Percentiles rank a stretch among this genome's conserved stretches.
phyloP scores from a whole-genome alignment of 2,888 invertebrate species.

The Rhagophthalmus giganteus region DNA sequence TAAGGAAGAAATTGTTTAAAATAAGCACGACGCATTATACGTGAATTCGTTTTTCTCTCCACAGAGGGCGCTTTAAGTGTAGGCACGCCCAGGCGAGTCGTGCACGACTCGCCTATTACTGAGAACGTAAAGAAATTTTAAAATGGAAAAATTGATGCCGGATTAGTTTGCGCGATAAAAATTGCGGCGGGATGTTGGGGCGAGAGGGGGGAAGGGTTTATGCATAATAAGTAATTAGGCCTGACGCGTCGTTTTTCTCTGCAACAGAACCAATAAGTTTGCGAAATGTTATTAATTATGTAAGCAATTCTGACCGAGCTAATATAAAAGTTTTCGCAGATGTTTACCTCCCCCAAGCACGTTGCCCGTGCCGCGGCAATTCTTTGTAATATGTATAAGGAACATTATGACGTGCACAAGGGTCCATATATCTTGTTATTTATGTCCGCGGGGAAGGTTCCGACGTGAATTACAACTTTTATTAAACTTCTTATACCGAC shows the following conservation, averaged over 20 bases:
- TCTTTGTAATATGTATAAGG: conserved; percentile 21
- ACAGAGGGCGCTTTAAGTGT: too few species aligned
- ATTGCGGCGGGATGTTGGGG: too few species aligned
- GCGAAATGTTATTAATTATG: neutral
- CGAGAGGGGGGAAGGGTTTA: too few species aligned
- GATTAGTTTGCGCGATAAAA: too few species aligned
- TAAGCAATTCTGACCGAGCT: neutral
- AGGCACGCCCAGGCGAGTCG: too few species aligned
- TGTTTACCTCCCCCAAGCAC: neutral
- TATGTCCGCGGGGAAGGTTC: conserved; percentile 26
- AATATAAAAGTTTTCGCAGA: neutral
- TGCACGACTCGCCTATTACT: too few species aligned
- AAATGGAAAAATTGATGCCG: too few species aligned
- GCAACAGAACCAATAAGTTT: neutral
- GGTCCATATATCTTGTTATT: conserved; percentile 27
- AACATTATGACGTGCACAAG: conserved; percentile 22
- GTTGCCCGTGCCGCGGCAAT: neutral
- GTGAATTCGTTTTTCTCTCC: too few species aligned
- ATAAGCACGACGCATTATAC: too few species aligned
- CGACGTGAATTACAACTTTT: conserved; percentile 31
- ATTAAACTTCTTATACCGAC: conserved; percentile 25
- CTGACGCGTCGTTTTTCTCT: neutral
- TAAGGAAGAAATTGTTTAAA: too few species aligned
- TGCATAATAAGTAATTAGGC: neutral
- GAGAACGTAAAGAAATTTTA: too few species aligned